These are phyloP conservation scores for Protophormia terraenovae DNA, from an alignment of 2,888 invertebrate species.

Conservation along the genomic window DNA sequence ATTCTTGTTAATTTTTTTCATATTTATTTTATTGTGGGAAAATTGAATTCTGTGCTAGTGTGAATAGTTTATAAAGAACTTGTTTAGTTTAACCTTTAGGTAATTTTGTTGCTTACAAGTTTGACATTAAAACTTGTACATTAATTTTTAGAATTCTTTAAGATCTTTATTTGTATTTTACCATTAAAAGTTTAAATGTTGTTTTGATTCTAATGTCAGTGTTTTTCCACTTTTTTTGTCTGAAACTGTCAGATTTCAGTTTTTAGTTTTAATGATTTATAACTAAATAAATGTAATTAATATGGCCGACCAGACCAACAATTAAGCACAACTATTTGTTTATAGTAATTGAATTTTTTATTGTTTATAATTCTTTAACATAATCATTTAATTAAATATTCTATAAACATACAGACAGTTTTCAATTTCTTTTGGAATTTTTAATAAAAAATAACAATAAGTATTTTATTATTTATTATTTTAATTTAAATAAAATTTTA, in stretches of 20 bases:
- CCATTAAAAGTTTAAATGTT: conserved; percentile 21
- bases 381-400: conserved; percentile 61
- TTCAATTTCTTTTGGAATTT: too few relatives aligned
- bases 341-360: background rate
- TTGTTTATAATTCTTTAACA: conserved; percentile 14
- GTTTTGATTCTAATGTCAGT: background rate
- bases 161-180: background rate
- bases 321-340: conserved; percentile 6
- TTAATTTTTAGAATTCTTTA: conserved; percentile 19
- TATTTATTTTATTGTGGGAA: background rate
- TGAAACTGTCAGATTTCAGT: background rate
- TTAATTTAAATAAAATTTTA: background rate
- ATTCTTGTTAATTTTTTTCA: background rate
- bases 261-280: conserved; percentile 23
- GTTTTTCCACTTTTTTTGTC: conserved; percentile 44
- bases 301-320: conserved; percentile 18
- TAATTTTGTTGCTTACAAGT: conserved; percentile 39
- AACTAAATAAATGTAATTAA: conserved; percentile 41
- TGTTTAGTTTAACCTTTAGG: conserved; percentile 54
- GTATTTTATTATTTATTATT: background rate
- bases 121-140: conserved; percentile 50
- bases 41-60: background rate
- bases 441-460: too few relatives aligned
- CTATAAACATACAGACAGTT: conserved; percentile 47
- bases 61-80: conserved; percentile 28